Percentiles rank a stretch among this genome's conserved stretches.
Evolutionary conservation across 2,888 invertebrate genomes (phyloP).

Genomic region (Oligia strigilis): DNA sequence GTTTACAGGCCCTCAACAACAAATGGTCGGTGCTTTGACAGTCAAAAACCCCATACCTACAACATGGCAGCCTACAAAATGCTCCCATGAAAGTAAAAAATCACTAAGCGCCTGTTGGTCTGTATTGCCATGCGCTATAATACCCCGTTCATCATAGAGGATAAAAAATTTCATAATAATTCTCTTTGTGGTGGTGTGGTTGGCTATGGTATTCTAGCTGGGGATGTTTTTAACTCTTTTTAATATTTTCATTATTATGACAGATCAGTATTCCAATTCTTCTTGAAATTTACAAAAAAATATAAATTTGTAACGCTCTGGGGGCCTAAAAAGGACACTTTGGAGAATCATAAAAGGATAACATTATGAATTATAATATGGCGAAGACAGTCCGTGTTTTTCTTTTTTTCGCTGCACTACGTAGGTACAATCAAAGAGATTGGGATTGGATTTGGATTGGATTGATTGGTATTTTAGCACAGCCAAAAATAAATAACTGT

Average conservation of each 20-base stretch:
- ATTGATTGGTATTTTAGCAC: too few relatives aligned
- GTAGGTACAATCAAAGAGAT: too few relatives aligned
- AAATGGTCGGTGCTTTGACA: constrained; percentile 40
- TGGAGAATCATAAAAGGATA: too few relatives aligned
- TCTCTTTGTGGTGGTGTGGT: constrained; percentile 68
- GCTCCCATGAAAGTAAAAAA: constrained; percentile 58
- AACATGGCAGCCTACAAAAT: constrained; percentile 53
- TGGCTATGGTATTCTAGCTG: not conserved
- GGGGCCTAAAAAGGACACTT: too few relatives aligned
- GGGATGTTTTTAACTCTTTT: not conserved
- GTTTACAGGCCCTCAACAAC: constrained; percentile 27
- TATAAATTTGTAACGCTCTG: too few relatives aligned
- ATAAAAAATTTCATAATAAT: constrained; percentile 81
- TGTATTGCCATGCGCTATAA: constrained; percentile 63
- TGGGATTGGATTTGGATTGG: too few relatives aligned
- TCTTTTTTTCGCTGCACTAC: too few relatives aligned
- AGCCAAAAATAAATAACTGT: too few relatives aligned
- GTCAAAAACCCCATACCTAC: constrained; percentile 50
- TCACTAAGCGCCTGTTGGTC: constrained; percentile 39
- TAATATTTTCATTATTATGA: not conserved
- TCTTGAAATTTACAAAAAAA: not conserved
- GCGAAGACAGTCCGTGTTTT: too few relatives aligned
- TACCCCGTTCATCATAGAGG: constrained; percentile 73
- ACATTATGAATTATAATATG: too few relatives aligned
- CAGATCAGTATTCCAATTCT: not conserved